phyloP scores from a whole-genome alignment of 2,113 vertebrate genomes.

The Myiagra hebetior region DNA sequence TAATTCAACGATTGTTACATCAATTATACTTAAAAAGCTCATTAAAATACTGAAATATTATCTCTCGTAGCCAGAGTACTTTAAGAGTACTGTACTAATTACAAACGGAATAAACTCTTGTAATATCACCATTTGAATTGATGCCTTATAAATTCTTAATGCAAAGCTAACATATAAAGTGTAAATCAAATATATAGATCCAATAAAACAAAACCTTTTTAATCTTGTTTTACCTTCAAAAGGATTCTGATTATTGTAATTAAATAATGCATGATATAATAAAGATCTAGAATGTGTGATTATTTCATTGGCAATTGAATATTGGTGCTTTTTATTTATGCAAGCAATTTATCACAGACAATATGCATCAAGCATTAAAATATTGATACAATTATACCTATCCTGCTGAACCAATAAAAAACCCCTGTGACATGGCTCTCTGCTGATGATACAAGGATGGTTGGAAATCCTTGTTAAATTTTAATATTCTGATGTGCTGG shows the following conservation, averaged over 20 bases:
- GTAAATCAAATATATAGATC: slow-evolving; percentile 89
- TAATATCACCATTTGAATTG: slow-evolving; percentile 81
- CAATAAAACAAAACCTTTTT: slow-evolving; percentile 85
- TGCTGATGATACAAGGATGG: slow-evolving; percentile 65
- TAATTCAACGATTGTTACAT: slow-evolving; percentile 84
- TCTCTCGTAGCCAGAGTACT: slow-evolving; percentile 76
- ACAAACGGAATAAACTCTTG: slow-evolving; percentile 83
- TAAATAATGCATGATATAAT: slow-evolving; percentile 87
- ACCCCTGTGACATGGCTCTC: slow-evolving; percentile 64
- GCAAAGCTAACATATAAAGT: slow-evolving; percentile 85
- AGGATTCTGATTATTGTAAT: slow-evolving; percentile 84
- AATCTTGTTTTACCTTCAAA: slow-evolving; percentile 83
- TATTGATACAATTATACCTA: slow-evolving; percentile 86
- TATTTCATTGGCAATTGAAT: slow-evolving; percentile 83
- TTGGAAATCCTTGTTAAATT: slow-evolving; percentile 80
- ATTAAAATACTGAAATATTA: slow-evolving; percentile 87
- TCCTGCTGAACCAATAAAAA: slow-evolving; percentile 75
- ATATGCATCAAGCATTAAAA: slow-evolving; percentile 82
- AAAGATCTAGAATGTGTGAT: slow-evolving; percentile 78
- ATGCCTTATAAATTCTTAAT: slow-evolving; percentile 90
- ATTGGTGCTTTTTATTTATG: slow-evolving; percentile 82
- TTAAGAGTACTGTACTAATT: slow-evolving; percentile 84
- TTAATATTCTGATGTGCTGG: slow-evolving; percentile 77
- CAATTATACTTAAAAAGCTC: slow-evolving; percentile 86
- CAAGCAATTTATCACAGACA: slow-evolving; percentile 76